These are phyloP conservation scores for Bembecia ichneumoniformis DNA, from an alignment of 2,888 invertebrate species.

Conservation along the genomic window DNA sequence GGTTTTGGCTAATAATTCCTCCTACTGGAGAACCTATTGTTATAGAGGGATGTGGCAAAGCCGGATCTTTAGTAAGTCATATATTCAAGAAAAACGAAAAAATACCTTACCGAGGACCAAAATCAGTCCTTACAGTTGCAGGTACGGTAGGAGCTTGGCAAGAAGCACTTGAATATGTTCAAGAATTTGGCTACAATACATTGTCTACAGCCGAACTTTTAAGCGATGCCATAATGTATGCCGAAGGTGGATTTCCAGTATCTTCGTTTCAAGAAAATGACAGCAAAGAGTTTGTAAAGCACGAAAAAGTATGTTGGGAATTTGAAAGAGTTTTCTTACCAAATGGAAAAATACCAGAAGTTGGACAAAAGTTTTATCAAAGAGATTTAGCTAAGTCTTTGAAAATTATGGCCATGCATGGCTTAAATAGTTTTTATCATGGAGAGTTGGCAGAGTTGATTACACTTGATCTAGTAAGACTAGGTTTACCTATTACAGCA, in stretches of 20 bases:
- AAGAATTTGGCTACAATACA: constrained; percentile 46
- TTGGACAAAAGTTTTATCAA: constrained; percentile 42
- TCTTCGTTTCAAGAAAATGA: constrained; percentile 24
- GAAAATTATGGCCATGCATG: constrained; percentile 35
- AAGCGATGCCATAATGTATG: constrained; percentile 50
- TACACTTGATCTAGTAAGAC: constrained; percentile 35
- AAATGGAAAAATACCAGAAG: constrained; percentile 28
- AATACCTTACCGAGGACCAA: constrained; percentile 45
- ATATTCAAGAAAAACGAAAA: constrained; percentile 31
- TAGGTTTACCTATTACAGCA: constrained; percentile 49
- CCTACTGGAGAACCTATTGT: constrained; percentile 46
- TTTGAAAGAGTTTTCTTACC: constrained; percentile 35
- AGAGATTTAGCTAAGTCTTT: constrained; percentile 43
- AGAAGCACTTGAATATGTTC: constrained; percentile 49
- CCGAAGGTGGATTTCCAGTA: constrained; percentile 48
- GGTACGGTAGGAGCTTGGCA: constrained; percentile 60
- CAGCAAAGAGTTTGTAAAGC: constrained; percentile 11
- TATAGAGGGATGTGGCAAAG: constrained; percentile 55
- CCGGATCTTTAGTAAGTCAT: constrained; percentile 44
- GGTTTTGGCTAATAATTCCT: constrained; percentile 57
- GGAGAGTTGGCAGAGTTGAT: constrained; percentile 47
- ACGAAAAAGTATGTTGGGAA: constrained; percentile 14
- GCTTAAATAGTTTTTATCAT: constrained; percentile 47
- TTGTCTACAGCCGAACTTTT: constrained; percentile 36
- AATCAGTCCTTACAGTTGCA: constrained; percentile 50